Conservation (phyloP, 1,140 invertebrate genomes). For the Melitaea cinxia region DNA sequence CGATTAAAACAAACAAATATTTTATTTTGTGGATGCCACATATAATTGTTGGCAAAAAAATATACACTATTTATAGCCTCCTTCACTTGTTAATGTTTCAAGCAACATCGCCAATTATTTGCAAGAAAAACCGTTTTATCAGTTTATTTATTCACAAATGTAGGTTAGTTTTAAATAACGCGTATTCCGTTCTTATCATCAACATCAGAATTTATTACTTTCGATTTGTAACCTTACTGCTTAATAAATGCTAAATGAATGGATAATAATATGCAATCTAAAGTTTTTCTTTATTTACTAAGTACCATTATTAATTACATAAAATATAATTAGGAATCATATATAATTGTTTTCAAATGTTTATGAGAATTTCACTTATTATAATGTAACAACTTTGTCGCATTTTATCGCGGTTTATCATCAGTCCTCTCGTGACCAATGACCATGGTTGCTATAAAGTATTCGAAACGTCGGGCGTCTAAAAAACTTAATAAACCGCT, state of each 20-base stretch:
- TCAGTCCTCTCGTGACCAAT: too few relatives aligned
- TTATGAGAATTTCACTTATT: too few relatives aligned
- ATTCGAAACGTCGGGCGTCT: too few relatives aligned
- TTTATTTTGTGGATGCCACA: slow-evolving; percentile 2
- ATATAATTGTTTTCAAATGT: too few relatives aligned
- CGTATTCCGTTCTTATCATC: slow-evolving; percentile 14
- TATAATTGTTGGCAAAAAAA: background rate
- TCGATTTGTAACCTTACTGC: slow-evolving; percentile 9
- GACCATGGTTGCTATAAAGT: too few relatives aligned
- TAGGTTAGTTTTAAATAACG: slow-evolving; percentile 7
- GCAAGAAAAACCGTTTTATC: background rate
- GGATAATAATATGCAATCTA: too few relatives aligned
- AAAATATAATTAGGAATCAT: slow-evolving; percentile 12
- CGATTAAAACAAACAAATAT: slow-evolving; percentile 7
- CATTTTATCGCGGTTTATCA: too few relatives aligned
- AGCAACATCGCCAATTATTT: background rate
- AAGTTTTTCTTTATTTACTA: too few relatives aligned
- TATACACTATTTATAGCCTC: background rate
- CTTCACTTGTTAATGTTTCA: background rate
- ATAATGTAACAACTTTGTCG: too few relatives aligned
- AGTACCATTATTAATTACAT: slow-evolving; percentile 12
- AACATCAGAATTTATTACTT: background rate
- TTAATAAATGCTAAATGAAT: slow-evolving; percentile 25
- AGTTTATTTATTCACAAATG: slow-evolving; percentile 8
- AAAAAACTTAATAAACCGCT: too few relatives aligned